phyloP scores from a whole-genome alignment of 53 echinoderm and acorn worm species.

The Henricia sp. region DNA sequence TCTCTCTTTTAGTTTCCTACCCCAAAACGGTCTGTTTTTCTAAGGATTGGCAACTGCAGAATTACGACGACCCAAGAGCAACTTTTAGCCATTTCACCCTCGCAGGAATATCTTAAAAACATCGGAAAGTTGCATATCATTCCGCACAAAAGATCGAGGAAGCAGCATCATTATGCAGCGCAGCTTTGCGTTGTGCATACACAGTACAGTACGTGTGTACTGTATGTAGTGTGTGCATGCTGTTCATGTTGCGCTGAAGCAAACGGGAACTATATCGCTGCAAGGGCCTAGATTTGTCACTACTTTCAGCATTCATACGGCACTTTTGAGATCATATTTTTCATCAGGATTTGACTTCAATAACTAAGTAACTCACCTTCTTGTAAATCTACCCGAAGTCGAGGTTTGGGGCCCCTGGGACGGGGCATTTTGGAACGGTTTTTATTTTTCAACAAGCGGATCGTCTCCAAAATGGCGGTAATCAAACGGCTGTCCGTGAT shows the following conservation, averaged over 20 bases:
- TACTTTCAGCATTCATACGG: background rate
- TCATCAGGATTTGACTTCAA: background rate
- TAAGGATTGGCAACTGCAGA: too few relatives aligned
- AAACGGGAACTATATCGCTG: constrained; percentile 56
- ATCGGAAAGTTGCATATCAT: constrained; percentile 32
- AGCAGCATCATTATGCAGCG: too few relatives aligned
- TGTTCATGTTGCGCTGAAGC: background rate
- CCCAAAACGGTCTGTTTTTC: too few relatives aligned
- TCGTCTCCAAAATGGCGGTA: constrained; percentile 60
- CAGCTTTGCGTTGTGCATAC: background rate
- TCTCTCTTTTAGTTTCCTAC: too few relatives aligned
- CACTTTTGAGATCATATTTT: background rate
- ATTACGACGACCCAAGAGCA: too few relatives aligned
- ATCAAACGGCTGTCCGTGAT: constrained; percentile 43
- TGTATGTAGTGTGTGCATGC: background rate
- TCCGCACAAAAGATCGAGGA: constrained; percentile 36
- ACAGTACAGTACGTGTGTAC: constrained; percentile 5
- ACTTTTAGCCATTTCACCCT: constrained; percentile 59
- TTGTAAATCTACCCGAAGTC: constrained; percentile 26
- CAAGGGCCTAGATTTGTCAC: constrained; percentile 55
- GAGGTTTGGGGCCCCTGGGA: constrained; percentile 55
- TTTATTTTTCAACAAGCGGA: constrained; percentile 5
- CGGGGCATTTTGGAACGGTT: constrained; percentile 56
- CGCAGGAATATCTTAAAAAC: constrained; percentile 56
- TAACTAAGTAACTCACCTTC: constrained; percentile 40